Percentiles rank a stretch among this genome's conserved stretches.
Evolutionary conservation across 2,888 invertebrate genomes (phyloP).

Genomic region (Acheta domesticus): DNA sequence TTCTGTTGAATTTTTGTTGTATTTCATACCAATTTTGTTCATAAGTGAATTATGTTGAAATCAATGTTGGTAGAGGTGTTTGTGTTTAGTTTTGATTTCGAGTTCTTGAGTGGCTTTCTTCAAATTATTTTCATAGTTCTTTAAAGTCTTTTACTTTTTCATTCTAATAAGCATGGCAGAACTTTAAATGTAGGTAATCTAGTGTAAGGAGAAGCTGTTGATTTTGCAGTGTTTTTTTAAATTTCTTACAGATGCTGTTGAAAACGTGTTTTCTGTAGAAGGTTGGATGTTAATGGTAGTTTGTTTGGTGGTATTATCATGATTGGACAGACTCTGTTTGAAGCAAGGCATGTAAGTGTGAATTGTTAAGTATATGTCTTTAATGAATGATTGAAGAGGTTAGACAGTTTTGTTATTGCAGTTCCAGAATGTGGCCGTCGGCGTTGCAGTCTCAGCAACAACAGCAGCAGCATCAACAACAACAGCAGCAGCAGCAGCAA

Average conservation of each 20-base stretch:
- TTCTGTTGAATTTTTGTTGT: too few relatives aligned
- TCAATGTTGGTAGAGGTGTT: too few relatives aligned
- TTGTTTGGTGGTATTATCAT: not conserved
- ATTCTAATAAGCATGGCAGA: not conserved
- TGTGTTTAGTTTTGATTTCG: too few relatives aligned
- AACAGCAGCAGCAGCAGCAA: constrained; percentile 39
- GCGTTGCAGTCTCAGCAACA: constrained; percentile 33
- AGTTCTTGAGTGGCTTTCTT: too few relatives aligned
- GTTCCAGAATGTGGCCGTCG: constrained; percentile 36
- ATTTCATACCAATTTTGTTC: too few relatives aligned
- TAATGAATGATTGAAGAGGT: not conserved
- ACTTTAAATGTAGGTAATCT: too few relatives aligned
- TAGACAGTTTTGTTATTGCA: not conserved
- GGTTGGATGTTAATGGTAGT: not conserved
- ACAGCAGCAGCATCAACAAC: constrained; percentile 41
- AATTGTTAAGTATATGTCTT: not conserved
- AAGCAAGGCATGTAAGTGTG: not conserved
- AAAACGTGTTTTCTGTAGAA: not conserved
- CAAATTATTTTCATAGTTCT: too few relatives aligned
- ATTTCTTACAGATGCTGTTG: not conserved
- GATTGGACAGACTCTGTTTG: not conserved
- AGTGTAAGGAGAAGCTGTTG: not conserved
- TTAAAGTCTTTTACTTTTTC: not conserved
- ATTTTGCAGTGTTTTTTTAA: not conserved
- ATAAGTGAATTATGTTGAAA: too few relatives aligned